These are phyloP conservation scores for Lordiphosa mommai DNA, from an alignment of 1,140 invertebrate species.

Conservation along the genomic window DNA sequence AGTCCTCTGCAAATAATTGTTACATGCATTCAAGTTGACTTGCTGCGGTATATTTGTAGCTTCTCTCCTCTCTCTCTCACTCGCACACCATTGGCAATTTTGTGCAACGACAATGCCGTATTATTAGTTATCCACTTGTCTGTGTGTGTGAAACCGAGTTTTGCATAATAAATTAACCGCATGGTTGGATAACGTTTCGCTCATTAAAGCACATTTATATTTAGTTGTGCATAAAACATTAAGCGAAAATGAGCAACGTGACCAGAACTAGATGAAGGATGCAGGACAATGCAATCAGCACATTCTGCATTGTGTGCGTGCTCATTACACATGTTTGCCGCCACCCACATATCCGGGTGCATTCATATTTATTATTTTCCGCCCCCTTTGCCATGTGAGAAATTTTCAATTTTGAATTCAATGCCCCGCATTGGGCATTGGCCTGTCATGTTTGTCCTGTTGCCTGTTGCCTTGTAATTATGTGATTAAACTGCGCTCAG, in stretches of 20 bases:
- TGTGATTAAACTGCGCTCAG: slow-evolving; percentile 39
- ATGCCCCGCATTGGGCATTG: not conserved
- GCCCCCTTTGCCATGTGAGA: not conserved
- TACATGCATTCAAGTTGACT: slow-evolving; percentile 54
- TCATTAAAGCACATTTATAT: slow-evolving; percentile 76
- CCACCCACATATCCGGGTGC: slow-evolving; percentile 6
- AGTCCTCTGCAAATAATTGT: slow-evolving; percentile 56
- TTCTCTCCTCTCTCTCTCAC: not conserved
- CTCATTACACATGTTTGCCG: slow-evolving; percentile 25
- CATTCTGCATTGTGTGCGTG: slow-evolving; percentile 14
- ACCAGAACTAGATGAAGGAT: slow-evolving; percentile 23
- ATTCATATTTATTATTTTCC: slow-evolving; percentile 33
- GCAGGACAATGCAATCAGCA: slow-evolving; percentile 4
- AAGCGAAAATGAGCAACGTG: slow-evolving; percentile 72
- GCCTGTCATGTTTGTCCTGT: not conserved
- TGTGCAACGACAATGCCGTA: slow-evolving; percentile 49
- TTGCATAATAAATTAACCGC: slow-evolving; percentile 74
- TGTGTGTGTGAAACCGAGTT: slow-evolving; percentile 43
- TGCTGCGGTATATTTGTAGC: slow-evolving; percentile 41
- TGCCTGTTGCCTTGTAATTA: slow-evolving; percentile 32
- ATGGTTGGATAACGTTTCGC: slow-evolving; percentile 46
- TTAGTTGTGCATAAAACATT: slow-evolving; percentile 74
- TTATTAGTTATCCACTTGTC: slow-evolving; percentile 51
- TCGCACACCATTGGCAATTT: slow-evolving; percentile 30
- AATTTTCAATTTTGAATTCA: slow-evolving; percentile 11